A percentile compares a stretch with the other conserved stretches of the same genome.
Conservation (phyloP, 2,113 vertebrate genomes). For the Dromas ardeola region DNA sequence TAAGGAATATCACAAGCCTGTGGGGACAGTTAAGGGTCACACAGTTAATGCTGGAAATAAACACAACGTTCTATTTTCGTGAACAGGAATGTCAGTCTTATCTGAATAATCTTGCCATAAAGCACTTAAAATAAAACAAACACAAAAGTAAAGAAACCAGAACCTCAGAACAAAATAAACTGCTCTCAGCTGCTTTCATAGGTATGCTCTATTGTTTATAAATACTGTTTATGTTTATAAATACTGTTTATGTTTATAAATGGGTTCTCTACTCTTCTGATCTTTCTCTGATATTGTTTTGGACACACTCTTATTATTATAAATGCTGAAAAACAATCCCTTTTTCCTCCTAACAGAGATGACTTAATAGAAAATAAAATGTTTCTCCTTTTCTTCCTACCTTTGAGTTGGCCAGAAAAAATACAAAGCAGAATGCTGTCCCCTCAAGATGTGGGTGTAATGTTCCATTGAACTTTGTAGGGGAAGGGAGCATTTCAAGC, state of each 20-base stretch:
- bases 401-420: neutral
- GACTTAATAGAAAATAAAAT: neutral
- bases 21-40: constrained; percentile 8
- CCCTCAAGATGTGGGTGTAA: neutral
- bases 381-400: neutral
- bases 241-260: neutral
- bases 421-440: neutral
- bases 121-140: constrained; percentile 42
- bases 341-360: neutral
- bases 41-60: constrained; percentile 37
- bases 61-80: constrained; percentile 16
- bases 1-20: neutral
- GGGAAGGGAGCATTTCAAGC: neutral
- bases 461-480: neutral
- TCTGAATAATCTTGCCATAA: constrained; percentile 22
- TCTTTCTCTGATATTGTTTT: neutral
- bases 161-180: neutral
- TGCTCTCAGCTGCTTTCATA: neutral
- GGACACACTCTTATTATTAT: neutral
- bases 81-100: constrained; percentile 23
- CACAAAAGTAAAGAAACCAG: neutral
- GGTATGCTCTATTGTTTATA: neutral
- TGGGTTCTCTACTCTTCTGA: neutral
- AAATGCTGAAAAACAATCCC: neutral
- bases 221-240: neutral